Conservation (phyloP, 2,113 vertebrate genomes). For the Archilochus colubris region DNA sequence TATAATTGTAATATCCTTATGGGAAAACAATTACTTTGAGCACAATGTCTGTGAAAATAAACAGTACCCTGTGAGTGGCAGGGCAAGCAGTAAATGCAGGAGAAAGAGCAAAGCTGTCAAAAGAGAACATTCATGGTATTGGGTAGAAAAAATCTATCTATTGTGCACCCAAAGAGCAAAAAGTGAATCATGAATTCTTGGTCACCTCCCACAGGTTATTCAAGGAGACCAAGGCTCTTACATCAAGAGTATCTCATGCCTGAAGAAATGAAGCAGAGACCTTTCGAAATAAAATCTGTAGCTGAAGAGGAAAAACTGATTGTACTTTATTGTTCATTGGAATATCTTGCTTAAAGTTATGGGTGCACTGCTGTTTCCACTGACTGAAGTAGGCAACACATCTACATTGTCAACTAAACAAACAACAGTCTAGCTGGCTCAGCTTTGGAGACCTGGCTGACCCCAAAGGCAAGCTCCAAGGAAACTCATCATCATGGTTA, state of each 20-base stretch:
- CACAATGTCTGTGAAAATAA: neutral
- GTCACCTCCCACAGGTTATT: neutral
- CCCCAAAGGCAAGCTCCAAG: neutral
- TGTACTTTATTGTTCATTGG: neutral
- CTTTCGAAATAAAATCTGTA: neutral
- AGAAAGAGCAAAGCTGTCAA: neutral
- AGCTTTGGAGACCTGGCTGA: neutral
- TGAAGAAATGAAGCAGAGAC: neutral
- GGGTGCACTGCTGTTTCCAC: neutral
- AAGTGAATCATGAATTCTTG: neutral
- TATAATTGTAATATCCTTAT: neutral
- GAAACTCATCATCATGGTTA: slow-evolving; percentile 22
- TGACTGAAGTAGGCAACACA: neutral
- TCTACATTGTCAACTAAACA: neutral
- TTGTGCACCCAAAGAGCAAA: neutral
- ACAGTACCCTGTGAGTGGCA: neutral
- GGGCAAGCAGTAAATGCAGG: neutral
- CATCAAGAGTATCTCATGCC: neutral
- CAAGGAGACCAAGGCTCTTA: neutral
- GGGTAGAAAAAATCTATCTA: neutral
- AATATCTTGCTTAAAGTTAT: neutral
- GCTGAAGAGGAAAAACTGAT: neutral
- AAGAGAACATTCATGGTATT: neutral
- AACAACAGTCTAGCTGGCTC: neutral
- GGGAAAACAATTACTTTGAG: neutral